Base-by-base conservation (phyloP, 2,113 vertebrate genomes). In the Patagioenas fasciata region DNA sequence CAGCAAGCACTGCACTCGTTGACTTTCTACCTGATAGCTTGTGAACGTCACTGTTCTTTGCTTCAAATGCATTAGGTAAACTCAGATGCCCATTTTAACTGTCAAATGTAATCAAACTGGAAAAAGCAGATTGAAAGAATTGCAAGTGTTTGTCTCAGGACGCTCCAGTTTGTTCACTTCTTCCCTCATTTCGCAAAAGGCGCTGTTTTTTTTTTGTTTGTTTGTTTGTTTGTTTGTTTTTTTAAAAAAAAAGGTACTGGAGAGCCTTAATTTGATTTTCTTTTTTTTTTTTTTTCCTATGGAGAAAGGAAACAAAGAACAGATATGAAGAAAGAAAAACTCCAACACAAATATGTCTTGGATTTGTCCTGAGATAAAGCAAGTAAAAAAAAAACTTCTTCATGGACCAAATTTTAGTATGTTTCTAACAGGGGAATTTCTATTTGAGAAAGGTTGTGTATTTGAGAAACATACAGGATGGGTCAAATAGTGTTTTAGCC, bases 1-100 rank as follows among this genome's bases (percentile, higher is more conserved):
- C 0, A 0, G 57, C 34, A 80, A 74, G 6, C 1, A 12, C 24
- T 75, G 24, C 13, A 24, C 32, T 80, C 3, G 0, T 8, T 87
- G 69, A 20, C 17, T 25, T 48, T 56, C 20, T 16, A 29, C 11
- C 17, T 48, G 10, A 15, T 5, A 38, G 10, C 47, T 12, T 34
- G n/a, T 26, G 24, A 66, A 38, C 40, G 11, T 44, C 62, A 28
- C 17, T 61, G 25, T 58, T 54, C 28, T n/a, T 44, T 61, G 24
- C 16, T 65, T 80, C 20, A 69, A 10, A 10, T 36, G 6, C 25
- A n/a, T 75, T 21, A 32, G 6, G 10, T 14, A 47, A 28, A 21
- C 11, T 71, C 24, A 75, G 21, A 60, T 34, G 29, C 4, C 7
- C 18, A 36, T 83, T 80, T 32, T 57, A 58, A 50, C 6, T 47